Conservation (phyloP, 1,140 invertebrate genomes). For the Drosophila obscura region DNA sequence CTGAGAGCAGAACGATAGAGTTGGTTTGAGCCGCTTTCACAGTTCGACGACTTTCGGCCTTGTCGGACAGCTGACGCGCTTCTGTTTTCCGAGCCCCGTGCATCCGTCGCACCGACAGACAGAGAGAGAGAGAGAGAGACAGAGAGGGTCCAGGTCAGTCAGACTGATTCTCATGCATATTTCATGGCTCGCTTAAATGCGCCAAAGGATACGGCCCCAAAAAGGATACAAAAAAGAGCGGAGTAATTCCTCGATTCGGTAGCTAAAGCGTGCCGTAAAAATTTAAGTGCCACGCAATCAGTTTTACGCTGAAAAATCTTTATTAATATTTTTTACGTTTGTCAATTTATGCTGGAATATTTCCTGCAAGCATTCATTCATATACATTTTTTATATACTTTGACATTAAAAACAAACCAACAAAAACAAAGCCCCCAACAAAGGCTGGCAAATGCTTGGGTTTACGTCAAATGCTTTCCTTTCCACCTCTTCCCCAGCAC, state of each 20-base stretch:
- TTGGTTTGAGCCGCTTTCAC: constrained; percentile 74
- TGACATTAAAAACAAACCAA: constrained; percentile 65
- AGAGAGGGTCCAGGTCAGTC: constrained; percentile 37
- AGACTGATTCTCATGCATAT: constrained; percentile 77
- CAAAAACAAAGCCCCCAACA: constrained; percentile 4
- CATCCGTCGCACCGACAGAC: constrained; percentile 28
- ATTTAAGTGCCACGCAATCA: constrained; percentile 74
- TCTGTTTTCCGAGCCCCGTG: constrained; percentile 35
- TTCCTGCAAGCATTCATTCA: too few species aligned
- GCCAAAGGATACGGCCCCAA: constrained; percentile 18
- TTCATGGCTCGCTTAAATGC: constrained; percentile 69
- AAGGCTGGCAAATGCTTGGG: constrained; percentile 1
- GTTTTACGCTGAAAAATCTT: constrained; percentile 55
- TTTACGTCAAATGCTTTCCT: constrained; percentile 2
- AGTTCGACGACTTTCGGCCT: constrained; percentile 77
- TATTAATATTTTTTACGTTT: constrained; percentile 78
- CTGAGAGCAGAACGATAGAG: background rate
- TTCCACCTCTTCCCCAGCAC: constrained; percentile 24
- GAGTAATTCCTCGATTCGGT: constrained; percentile 25
- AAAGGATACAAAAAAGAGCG: background rate
- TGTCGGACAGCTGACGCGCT: constrained; percentile 50
- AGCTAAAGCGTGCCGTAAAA: constrained; percentile 56
- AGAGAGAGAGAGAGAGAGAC: background rate
- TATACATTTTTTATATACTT: constrained; percentile 58
- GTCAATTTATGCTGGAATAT: constrained; percentile 58